A percentile compares a stretch with the other conserved stretches of the same genome.
phyloP scores from a whole-genome alignment of 2,888 invertebrate genomes.

The Pristionchus maxplancki region DNA sequence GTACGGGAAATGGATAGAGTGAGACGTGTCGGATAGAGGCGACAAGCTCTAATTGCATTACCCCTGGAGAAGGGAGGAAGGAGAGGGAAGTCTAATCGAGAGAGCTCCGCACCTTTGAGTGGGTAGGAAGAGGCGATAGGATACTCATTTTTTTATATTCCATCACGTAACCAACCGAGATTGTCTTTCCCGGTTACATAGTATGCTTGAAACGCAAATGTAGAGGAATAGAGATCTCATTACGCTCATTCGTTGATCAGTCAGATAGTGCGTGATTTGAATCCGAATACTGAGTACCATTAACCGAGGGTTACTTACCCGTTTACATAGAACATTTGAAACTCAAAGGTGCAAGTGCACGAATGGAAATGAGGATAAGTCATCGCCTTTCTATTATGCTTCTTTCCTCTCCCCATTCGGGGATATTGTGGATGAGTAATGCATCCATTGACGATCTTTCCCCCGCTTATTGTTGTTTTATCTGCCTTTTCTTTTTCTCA shows the following conservation, averaged over 20 bases:
- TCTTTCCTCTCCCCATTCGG: neutral
- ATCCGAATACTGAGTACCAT: neutral
- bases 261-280: too few species aligned
- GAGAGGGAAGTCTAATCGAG: conserved; percentile 17
- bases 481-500: neutral
- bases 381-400: neutral
- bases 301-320: neutral
- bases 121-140: neutral
- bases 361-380: neutral
- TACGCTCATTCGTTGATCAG: too few species aligned
- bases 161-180: too few species aligned
- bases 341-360: too few species aligned
- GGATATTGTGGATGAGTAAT: neutral
- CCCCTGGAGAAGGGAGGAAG: conserved; percentile 15
- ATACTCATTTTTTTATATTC: too few species aligned
- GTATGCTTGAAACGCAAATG: too few species aligned
- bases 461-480: neutral
- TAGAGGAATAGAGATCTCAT: too few species aligned
- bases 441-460: neutral
- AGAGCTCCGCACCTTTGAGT: conserved; percentile 23
- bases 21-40: neutral
- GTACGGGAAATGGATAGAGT: neutral
- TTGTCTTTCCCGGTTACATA: too few species aligned
- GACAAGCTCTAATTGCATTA: conserved; percentile 29
- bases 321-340: neutral